These are phyloP conservation scores for Potamilus streckersoni DNA, from an alignment of 1,140 invertebrate genomes.

Conservation along the genomic window DNA sequence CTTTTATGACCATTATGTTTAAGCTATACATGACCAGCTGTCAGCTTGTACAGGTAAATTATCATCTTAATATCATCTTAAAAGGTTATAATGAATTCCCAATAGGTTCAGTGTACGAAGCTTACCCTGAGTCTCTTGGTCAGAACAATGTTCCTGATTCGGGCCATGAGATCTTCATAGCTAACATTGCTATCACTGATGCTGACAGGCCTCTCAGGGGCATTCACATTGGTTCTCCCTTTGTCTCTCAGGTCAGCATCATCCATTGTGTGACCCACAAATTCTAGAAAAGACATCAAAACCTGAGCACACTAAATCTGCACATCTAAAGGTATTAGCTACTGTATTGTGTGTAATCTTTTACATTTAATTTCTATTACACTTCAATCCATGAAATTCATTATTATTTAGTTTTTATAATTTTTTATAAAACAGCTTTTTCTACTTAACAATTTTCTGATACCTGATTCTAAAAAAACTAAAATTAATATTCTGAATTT, in stretches of 20 bases:
- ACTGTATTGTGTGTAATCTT: neutral
- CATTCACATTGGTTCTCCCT: slow-evolving; percentile 39
- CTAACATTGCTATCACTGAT: slow-evolving; percentile 50
- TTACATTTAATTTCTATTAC: neutral
- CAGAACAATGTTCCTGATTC: slow-evolving; percentile 64
- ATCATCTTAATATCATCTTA: too few relatives aligned
- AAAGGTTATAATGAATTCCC: too few relatives aligned
- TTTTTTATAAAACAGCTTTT: neutral
- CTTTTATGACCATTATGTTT: too few relatives aligned
- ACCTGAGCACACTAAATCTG: neutral
- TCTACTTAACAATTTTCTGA: neutral
- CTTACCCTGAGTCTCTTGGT: slow-evolving; percentile 64
- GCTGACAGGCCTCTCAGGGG: slow-evolving; percentile 39
- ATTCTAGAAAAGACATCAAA: slow-evolving; percentile 48
- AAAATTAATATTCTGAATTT: too few relatives aligned
- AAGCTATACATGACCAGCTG: too few relatives aligned
- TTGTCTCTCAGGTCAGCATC: slow-evolving; percentile 53
- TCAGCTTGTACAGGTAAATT: too few relatives aligned
- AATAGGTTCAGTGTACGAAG: neutral
- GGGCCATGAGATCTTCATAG: slow-evolving; percentile 64
- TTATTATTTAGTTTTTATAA: neutral
- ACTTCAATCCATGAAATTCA: too few relatives aligned
- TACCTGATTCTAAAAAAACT: too few relatives aligned
- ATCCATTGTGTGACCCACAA: slow-evolving; percentile 63
- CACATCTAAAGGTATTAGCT: neutral